Conservation (phyloP, 1,140 invertebrate genomes). For the Harlomillsia oculata region DNA sequence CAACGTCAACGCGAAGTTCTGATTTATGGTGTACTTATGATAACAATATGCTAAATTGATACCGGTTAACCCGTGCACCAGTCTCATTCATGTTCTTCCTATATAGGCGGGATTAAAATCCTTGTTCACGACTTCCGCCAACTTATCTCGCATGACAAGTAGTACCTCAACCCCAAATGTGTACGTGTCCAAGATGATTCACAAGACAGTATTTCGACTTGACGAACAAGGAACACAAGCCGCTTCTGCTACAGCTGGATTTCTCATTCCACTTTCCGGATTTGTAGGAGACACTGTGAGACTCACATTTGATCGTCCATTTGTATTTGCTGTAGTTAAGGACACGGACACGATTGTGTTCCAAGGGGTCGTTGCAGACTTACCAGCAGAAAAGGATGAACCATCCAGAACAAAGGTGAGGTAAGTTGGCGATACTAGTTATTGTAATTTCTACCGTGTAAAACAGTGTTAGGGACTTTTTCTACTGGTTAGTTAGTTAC, state of each 20-base stretch:
- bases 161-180: background rate
- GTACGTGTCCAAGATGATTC: background rate
- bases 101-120: background rate
- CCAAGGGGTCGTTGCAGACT: background rate
- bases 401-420: background rate
- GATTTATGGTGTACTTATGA: background rate
- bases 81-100: background rate
- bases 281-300: background rate
- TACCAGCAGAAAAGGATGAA: too few relatives aligned
- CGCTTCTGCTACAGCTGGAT: background rate
- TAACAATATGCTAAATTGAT: too few relatives aligned
- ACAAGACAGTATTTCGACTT: background rate
- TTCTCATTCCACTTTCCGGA: background rate
- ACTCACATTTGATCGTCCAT: background rate
- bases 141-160: background rate
- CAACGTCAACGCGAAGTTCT: background rate
- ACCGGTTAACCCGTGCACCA: too few relatives aligned
- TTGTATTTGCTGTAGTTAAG: background rate
- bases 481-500: background rate
- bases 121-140: background rate
- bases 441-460: too few relatives aligned
- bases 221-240: slow-evolving; percentile 3
- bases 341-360: background rate
- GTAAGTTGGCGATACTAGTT: background rate
- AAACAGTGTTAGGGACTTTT: background rate